Percentiles rank a stretch among this genome's conserved stretches.
phyloP scores from a whole-genome alignment of 2,888 invertebrate genomes.

The Phyto melanocephala region DNA sequence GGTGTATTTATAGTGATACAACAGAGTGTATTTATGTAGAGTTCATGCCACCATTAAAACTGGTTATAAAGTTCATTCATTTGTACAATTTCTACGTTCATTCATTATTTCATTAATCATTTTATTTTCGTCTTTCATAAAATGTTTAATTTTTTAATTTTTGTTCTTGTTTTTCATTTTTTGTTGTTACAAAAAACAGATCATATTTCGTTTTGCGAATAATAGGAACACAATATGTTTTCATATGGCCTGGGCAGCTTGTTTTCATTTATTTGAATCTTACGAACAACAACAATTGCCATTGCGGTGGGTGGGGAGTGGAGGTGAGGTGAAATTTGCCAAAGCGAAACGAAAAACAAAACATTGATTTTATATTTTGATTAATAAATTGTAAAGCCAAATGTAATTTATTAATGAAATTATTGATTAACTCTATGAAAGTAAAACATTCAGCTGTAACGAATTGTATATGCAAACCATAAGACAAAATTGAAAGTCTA shows the following conservation, averaged over 20 bases:
- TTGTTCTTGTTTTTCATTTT: neutral
- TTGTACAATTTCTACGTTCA: neutral
- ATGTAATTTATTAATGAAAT: neutral
- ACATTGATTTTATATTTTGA: constrained; percentile 14
- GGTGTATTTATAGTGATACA: too few relatives aligned
- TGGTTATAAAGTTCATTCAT: constrained; percentile 22
- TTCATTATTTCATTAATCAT: constrained; percentile 18
- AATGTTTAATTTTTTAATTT: constrained; percentile 16
- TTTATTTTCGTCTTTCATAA: neutral
- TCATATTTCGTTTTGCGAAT: constrained; percentile 34
- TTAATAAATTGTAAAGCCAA: neutral
- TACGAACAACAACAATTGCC: neutral
- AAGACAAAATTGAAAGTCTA: too few relatives aligned
- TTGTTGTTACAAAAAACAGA: constrained; percentile 2
- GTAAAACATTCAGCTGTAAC: too few relatives aligned
- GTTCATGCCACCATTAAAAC: neutral
- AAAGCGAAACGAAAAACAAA: neutral
- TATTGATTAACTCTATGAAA: too few relatives aligned
- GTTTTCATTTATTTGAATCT: neutral
- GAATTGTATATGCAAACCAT: too few relatives aligned
- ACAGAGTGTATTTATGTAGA: too few relatives aligned
- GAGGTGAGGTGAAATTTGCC: neutral
- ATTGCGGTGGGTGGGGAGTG: neutral
- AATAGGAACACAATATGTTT: constrained; percentile 49
- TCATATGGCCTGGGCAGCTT: constrained; percentile 40